phyloP scores from a whole-genome alignment of 1,140 invertebrate species.

The Drosophila guanche region DNA sequence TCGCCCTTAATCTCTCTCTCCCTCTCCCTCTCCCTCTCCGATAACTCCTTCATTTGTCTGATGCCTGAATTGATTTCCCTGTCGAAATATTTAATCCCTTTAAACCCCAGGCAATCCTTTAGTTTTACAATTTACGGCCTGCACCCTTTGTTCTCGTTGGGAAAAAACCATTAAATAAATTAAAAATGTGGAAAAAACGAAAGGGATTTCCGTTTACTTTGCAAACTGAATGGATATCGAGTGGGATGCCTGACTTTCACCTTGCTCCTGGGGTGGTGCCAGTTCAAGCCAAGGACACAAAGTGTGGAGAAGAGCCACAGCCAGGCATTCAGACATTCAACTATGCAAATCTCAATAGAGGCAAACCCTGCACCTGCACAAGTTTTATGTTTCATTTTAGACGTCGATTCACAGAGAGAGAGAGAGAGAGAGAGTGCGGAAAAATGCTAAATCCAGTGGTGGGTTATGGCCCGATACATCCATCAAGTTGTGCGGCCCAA shows the following conservation, averaged over 20 bases:
- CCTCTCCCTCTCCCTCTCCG: too few relatives aligned
- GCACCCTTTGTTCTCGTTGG: slow-evolving; percentile 4
- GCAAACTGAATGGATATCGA: slow-evolving; percentile 24
- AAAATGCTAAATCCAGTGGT: slow-evolving; percentile 12
- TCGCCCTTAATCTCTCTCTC: too few relatives aligned
- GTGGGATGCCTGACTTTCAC: slow-evolving; percentile 51
- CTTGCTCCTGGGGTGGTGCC: slow-evolving; percentile 23
- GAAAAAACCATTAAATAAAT: slow-evolving; percentile 50
- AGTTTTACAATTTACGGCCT: slow-evolving; percentile 29
- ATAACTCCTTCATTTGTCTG: neutral
- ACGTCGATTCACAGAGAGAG: slow-evolving; percentile 35
- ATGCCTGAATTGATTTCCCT: slow-evolving; percentile 20
- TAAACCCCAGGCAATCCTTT: slow-evolving; percentile 33
- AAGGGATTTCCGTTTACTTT: slow-evolving; percentile 23
- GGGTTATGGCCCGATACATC: slow-evolving; percentile 48
- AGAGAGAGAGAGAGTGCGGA: neutral
- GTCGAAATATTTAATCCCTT: slow-evolving; percentile 14
- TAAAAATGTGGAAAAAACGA: slow-evolving; percentile 33
- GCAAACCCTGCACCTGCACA: slow-evolving; percentile 47
- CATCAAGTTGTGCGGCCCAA: slow-evolving; percentile 42
- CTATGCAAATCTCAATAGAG: slow-evolving; percentile 57
- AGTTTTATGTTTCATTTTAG: slow-evolving; percentile 68
- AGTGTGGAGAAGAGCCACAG: slow-evolving; percentile 1
- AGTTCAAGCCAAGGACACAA: slow-evolving; percentile 41
- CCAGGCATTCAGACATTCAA: slow-evolving; percentile 10